These are phyloP conservation scores for Epinephelus malabaricus DNA, from an alignment of 2,797 vertebrate genomes.

Conservation along the genomic window DNA sequence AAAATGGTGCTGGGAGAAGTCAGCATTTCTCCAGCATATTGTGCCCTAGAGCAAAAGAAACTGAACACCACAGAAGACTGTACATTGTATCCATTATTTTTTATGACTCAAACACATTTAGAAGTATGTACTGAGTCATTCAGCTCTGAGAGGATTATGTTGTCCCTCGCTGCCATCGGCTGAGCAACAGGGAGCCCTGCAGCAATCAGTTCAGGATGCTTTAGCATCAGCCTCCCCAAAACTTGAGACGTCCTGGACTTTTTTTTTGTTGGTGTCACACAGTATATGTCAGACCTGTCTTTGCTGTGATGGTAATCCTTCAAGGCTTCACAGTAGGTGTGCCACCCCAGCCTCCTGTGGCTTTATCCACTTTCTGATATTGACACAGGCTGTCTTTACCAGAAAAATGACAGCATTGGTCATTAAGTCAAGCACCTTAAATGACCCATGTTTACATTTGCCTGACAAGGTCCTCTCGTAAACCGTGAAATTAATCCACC, in stretches of 20 bases:
- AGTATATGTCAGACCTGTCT: slow-evolving; percentile 31
- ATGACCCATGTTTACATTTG: slow-evolving; percentile 1
- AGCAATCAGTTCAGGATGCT: slow-evolving; percentile 67
- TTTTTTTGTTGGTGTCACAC: slow-evolving; percentile 45
- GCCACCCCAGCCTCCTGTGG: slow-evolving; percentile 16
- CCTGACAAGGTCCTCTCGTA: background rate
- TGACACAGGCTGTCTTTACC: slow-evolving; percentile 4
- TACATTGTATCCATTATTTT: slow-evolving; percentile 72
- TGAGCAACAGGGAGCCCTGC: slow-evolving; percentile 58
- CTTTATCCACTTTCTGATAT: slow-evolving; percentile 1
- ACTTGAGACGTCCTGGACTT: slow-evolving; percentile 49
- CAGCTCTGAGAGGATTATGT: slow-evolving; percentile 68
- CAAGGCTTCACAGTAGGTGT: slow-evolving; percentile 25
- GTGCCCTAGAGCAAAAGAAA: slow-evolving; percentile 68
- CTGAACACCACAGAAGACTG: slow-evolving; percentile 55
- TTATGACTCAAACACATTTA: slow-evolving; percentile 74
- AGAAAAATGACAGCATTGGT: background rate
- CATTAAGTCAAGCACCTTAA: slow-evolving; percentile 13
- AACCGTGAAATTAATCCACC: background rate
- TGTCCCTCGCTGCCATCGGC: slow-evolving; percentile 58
- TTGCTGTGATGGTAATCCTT: slow-evolving; percentile 36
- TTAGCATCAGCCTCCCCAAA: slow-evolving; percentile 48
- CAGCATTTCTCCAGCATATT: slow-evolving; percentile 68
- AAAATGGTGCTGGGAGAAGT: slow-evolving; percentile 64
- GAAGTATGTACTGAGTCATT: slow-evolving; percentile 73